Conservation (phyloP, 1,140 invertebrate species). For the Diorhabda sublineata region DNA sequence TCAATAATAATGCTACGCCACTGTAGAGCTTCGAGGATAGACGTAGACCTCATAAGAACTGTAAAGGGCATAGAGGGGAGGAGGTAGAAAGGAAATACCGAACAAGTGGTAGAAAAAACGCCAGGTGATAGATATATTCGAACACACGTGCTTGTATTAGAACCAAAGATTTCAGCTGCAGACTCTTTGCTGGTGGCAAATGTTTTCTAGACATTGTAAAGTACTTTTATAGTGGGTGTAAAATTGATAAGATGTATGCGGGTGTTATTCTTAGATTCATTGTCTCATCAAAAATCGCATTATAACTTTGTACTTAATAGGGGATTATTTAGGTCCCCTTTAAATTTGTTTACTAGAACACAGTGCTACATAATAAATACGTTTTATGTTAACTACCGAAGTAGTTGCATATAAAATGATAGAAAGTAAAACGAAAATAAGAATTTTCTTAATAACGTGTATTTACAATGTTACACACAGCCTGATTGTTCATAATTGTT, state of each 20-base stretch:
- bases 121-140: conserved; percentile 21
- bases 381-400: too few species aligned
- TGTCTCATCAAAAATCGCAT: neutral
- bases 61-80: conserved; percentile 4
- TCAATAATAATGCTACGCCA: neutral
- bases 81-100: conserved; percentile 15
- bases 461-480: too few species aligned
- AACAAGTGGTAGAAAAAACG: conserved; percentile 23
- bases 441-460: too few species aligned
- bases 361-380: too few species aligned
- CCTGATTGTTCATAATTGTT: too few species aligned
- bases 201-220: conserved; percentile 3
- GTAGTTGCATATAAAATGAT: too few species aligned
- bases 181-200: neutral
- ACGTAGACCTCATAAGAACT: neutral
- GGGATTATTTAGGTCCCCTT: too few species aligned
- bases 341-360: too few species aligned
- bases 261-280: neutral
- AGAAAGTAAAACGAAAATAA: too few species aligned
- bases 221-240: neutral
- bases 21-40: neutral
- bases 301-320: neutral
- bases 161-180: neutral
- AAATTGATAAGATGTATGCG: conserved; percentile 2
- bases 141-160: conserved; percentile 20